A percentile compares a stretch with the other conserved stretches of the same genome.
Conservation (phyloP, 2,888 invertebrate species). For the Drosophila mimetica region DNA sequence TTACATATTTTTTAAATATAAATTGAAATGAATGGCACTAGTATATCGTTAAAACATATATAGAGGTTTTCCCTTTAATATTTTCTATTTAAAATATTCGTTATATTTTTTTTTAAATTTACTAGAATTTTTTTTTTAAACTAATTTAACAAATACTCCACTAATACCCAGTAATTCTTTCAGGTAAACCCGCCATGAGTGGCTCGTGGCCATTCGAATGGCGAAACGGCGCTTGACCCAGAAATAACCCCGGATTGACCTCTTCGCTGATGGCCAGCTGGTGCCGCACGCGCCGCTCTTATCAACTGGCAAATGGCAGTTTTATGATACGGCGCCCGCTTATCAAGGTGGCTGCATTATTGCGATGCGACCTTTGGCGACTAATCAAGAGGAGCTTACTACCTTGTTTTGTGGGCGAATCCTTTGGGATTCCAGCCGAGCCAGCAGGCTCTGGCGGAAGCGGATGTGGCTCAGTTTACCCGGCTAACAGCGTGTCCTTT, state of each 20-base stretch:
- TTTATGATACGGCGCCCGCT: constrained; percentile 47
- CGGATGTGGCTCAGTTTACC: constrained; percentile 67
- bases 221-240: constrained; percentile 28
- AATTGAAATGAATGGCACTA: neutral
- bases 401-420: constrained; percentile 52
- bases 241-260: constrained; percentile 25
- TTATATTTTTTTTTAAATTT: too few species aligned
- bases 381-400: constrained; percentile 64
- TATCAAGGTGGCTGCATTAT: constrained; percentile 25
- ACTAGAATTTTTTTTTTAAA: too few species aligned
- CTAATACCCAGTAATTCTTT: neutral
- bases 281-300: constrained; percentile 46
- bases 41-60: too few species aligned
- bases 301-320: constrained; percentile 59
- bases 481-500: constrained; percentile 40
- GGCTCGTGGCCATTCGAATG: constrained; percentile 11
- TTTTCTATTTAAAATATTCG: too few species aligned
- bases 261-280: constrained; percentile 18
- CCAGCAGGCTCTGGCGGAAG: constrained; percentile 49
- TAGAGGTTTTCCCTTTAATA: too few species aligned
- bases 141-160: too few species aligned
- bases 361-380: constrained; percentile 43
- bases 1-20: too few species aligned
- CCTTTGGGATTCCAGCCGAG: constrained; percentile 46
- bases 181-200: constrained; percentile 5